phyloP scores from a whole-genome alignment of 2,113 vertebrate genomes.

The Columba livia region DNA sequence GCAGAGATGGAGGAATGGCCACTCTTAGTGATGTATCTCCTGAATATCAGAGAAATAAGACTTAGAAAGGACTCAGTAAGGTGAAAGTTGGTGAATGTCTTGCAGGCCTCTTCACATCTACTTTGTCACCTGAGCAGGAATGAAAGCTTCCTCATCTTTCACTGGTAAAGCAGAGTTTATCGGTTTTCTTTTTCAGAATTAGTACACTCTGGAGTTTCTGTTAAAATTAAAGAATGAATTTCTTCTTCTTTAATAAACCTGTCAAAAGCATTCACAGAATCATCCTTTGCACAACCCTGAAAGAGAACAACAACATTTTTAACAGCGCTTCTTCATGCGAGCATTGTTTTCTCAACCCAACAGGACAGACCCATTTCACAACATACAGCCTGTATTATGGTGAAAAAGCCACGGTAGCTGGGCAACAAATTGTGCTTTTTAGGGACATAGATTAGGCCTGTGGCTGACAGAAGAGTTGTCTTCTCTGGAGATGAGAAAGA shows the following conservation, averaged over 20 bases:
- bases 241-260: conserved; percentile 56
- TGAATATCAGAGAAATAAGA: background rate
- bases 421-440: background rate
- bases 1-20: background rate
- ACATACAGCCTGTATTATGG: background rate
- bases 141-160: background rate
- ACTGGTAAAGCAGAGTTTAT: background rate
- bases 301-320: background rate
- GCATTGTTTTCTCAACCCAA: background rate
- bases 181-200: background rate
- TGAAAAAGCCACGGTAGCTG: background rate
- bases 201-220: background rate
- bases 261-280: background rate
- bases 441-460: background rate
- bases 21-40: background rate
- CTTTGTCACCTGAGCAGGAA: background rate
- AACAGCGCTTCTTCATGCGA: accelerated
- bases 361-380: background rate
- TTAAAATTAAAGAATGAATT: conserved; percentile 48
- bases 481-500: background rate
- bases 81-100: background rate
- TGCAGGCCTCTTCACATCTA: background rate
- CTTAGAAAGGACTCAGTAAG: background rate
- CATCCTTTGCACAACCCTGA: conserved; percentile 48
- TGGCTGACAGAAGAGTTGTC: background rate